Base-by-base conservation (phyloP, 2,113 vertebrate genomes). In the Phrynosoma blainvillii region DNA sequence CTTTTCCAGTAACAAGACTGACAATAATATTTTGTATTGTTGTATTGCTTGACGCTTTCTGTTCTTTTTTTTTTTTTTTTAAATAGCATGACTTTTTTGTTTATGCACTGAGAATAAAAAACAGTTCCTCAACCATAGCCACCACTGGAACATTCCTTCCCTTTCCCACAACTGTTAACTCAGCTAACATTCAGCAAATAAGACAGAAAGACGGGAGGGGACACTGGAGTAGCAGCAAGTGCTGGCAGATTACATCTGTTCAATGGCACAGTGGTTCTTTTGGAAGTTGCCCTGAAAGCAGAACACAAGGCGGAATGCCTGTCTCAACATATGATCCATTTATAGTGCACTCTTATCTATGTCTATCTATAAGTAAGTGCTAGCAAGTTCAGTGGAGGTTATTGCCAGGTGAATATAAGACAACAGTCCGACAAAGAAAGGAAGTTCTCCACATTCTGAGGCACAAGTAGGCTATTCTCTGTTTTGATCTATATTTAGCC, bases 401-500 rank as follows among this genome's bases (percentile, higher is more conserved):
- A 73, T 54, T 81, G 13, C 13, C 32, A 16, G 25, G 21, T 79
- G 16, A 68, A 4, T 1, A 82, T 1, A 30, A 11, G 62, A 82
- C 23, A 36, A 54, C 21, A 65, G 21, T 30, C 32, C 23, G 27
- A 56, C 27, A 86, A 76, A 0, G 42, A 87, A 88, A 92, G 80
- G 84, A 86, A 86, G 73, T 62, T 0, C 0, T 73, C 56, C n/a
- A 16, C 47, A 52, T 86, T 80, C 25, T 16, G 78, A 42, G 56
- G 89, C 56, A 36, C 77, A 89, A 47, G 88, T 84, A 93, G 18
- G 36, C 59, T 88, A 71, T 75, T 93, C 84, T 83, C 32, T n/a
- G 85, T 87, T 93, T 93, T 94, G 89, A 90, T 88, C 92, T 95
- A 92, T 95, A 79, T 32, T 86, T 47, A 42, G 88, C 5, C 52